phyloP scores from a whole-genome alignment of 2,797 vertebrate genomes.

The Oreortyx pictus region DNA sequence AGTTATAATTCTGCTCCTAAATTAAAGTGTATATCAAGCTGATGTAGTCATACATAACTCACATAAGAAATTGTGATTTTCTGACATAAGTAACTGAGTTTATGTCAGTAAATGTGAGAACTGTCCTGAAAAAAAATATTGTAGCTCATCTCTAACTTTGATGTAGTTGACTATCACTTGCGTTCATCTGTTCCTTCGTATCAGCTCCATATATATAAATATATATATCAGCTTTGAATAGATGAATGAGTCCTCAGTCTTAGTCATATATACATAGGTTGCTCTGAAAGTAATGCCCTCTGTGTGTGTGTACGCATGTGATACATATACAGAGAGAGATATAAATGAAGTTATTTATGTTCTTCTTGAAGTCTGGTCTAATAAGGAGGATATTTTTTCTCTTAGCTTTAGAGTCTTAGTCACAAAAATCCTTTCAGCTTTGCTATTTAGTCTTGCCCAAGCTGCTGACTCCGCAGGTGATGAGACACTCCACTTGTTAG shows the following conservation, averaged over 20 bases:
- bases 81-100: neutral
- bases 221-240: neutral
- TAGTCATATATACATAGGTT: neutral
- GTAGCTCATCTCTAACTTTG: slow-evolving; percentile 3
- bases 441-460: slow-evolving; percentile 42
- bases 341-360: neutral
- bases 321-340: neutral
- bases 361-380: neutral
- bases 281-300: neutral
- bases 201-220: neutral
- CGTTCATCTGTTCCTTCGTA: neutral
- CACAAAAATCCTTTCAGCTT: slow-evolving; percentile 3
- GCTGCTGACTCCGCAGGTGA: slow-evolving; percentile 45
- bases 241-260: neutral
- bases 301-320: neutral
- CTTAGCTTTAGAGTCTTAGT: slow-evolving; percentile 17
- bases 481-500: slow-evolving; percentile 32
- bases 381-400: slow-evolving; percentile 16
- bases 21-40: neutral
- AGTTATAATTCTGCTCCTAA: neutral
- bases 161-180: neutral
- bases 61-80: neutral
- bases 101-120: neutral
- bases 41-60: neutral
- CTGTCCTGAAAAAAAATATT: neutral